Evolutionary conservation across 2,888 invertebrate species (phyloP).

Genomic region (Endotricha flammealis): DNA sequence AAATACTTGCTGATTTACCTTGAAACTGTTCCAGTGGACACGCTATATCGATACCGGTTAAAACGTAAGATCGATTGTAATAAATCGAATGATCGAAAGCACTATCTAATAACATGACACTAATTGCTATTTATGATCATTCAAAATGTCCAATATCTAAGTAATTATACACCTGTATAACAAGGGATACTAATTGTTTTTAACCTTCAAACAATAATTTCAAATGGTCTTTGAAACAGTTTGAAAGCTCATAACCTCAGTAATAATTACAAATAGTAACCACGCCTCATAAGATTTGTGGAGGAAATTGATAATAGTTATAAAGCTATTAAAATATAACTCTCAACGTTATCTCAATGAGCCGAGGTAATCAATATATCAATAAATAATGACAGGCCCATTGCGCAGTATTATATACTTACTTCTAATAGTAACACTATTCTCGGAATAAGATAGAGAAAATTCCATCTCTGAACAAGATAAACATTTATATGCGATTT

Average conservation of each 20-base stretch:
- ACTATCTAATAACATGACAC: conserved; percentile 22
- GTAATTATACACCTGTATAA: conserved; percentile 25
- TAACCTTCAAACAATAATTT: conserved; percentile 37
- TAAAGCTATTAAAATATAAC: not conserved
- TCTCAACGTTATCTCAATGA: not conserved
- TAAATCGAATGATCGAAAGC: conserved; percentile 10
- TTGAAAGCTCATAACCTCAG: conserved; percentile 27
- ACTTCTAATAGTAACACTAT: too few relatives aligned
- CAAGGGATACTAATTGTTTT: conserved; percentile 17
- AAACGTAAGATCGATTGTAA: conserved; percentile 4
- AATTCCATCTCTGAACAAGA: too few relatives aligned
- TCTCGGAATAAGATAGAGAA: too few relatives aligned
- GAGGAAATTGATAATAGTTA: not conserved
- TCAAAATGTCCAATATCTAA: conserved; percentile 22
- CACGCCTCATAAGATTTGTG: not conserved
- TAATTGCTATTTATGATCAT: conserved; percentile 35
- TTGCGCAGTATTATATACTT: too few relatives aligned
- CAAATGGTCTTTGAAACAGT: conserved; percentile 20
- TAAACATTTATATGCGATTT: too few relatives aligned
- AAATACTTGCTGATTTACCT: conserved; percentile 49
- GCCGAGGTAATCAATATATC: not conserved
- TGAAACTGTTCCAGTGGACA: conserved; percentile 36
- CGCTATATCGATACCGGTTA: conserved; percentile 27
- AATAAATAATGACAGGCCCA: too few relatives aligned
- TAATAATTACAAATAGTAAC: conserved; percentile 30